Evolutionary conservation across 2,888 invertebrate species (phyloP), one percentile per base, ranked within the genome.

Genomic region (Rapana venosa): DNA sequence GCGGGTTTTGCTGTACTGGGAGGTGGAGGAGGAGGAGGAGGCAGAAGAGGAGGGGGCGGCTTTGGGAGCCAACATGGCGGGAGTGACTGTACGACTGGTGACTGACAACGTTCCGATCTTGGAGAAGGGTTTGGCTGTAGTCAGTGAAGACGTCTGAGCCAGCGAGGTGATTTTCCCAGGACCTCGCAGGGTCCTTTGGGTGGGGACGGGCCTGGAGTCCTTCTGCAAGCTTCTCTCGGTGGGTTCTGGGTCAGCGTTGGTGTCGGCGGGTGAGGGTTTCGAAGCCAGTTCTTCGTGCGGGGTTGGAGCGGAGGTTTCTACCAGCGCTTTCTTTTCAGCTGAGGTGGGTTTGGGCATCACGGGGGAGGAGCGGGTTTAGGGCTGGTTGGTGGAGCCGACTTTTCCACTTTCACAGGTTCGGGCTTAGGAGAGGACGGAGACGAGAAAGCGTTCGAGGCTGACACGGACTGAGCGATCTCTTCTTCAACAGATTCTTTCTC

Each of bases 1-100:
- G 13, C 95, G 92, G 26, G 84, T 85, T 87, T 91, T 91, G 35
- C 93, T 93, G 90, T 93, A 93, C 77, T 94, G 93, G 11, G 90
- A 81, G 70, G 15, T 58, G 36, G 36, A 13, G 30, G 70, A 35
- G 13, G 81, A 35, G 17, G 32, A 35, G 35, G 87, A 87, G 2
- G 30, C 15, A 20, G 61, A 1, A 36, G 30, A 36, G 17, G 74
- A 87, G 26, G 87, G 22, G n/a, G 22, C 5, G 26, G 81, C 0
- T 22, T 15, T 32, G 35, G 35, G 13, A 26, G 47, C 81, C 5
- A 35, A 15, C 35, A 79, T 1, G 13, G 77, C 30, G 1, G 77
- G 77, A 6, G 77, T 79, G 77, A 13, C 35, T 15, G 77, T 79
- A 2, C 85, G 30, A 5, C n/a, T 20, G 32, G 85, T 26, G 32